Evolutionary conservation across 1,140 invertebrate genomes (phyloP), one percentile per base, ranked within the genome.

Genomic region (Acromyrmex charruanus): DNA sequence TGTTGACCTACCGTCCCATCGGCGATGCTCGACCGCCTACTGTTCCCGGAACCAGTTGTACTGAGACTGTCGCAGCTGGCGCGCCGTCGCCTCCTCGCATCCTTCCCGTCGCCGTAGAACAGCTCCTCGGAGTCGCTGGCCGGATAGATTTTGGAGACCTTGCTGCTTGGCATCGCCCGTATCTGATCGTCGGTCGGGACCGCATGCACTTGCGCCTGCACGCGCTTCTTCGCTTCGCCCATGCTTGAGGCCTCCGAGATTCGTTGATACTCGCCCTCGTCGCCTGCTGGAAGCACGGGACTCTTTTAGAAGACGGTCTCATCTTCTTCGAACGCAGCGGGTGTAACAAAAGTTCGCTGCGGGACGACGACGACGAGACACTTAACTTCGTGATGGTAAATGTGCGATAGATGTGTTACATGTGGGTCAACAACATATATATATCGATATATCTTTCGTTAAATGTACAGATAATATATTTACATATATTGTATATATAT

Each of bases 111-210:
- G 2, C 90, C 91, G 80, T 96, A 96, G 84, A 96, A 96, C 14
- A 96, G 95, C 68, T 97, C 96, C 90, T 97, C 96, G 2, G 96
- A 96, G 86, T 97, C 96, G 74, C 96, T 96, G 65, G 95, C 96
- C 3, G 96, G 96, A 91, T 97, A 96, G 10, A 96, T 95, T 77
- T 96, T 95, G 0, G 80, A 69, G 7, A 91, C 90, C 65, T 95
- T 95, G 7, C 87, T 77, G 49, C 77, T 77, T 0, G 72, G 58
- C 0, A 89, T 69, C 35, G 69, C 49, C 75, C 88, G 89, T 10
- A 71, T 77, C 53, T 91, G 87, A 55, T 93, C 89, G 65, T 96
- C 96, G 31, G 92, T 79, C 10, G 95, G 94, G 2, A 93, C 92
- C n/a, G 95, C 93, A 77, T 96, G 96, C 12, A 96, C 94, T 82